Evolutionary conservation across 2,113 vertebrate species (phyloP).

Genomic region (Ictidomys tridecemlineatus): DNA sequence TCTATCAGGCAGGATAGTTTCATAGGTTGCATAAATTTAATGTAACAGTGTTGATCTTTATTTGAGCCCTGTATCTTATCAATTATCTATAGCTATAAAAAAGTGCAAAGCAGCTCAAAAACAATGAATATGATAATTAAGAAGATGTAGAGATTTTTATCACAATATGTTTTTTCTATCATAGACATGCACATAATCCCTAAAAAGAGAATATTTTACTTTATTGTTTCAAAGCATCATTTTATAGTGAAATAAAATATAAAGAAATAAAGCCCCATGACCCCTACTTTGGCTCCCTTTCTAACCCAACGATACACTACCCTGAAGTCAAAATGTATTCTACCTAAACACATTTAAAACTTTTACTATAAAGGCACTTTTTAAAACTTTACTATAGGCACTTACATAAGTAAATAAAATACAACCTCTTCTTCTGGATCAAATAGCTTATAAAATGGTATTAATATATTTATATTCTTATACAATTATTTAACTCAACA

Average conservation of each 20-base stretch:
- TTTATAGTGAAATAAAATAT: slow-evolving; percentile 42
- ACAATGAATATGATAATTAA: not conserved
- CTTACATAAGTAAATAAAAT: not conserved
- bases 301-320: not conserved
- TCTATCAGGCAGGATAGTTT: not conserved
- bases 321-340: not conserved
- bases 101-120: not conserved
- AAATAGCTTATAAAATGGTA: not conserved
- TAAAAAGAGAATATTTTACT: slow-evolving; percentile 15
- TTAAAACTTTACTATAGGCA: too few relatives aligned
- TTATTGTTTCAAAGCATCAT: slow-evolving; percentile 8
- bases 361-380: not conserved
- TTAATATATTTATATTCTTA: not conserved
- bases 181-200: not conserved
- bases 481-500: not conserved
- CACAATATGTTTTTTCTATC: not conserved
- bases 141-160: not conserved
- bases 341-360: not conserved
- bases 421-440: not conserved
- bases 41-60: slow-evolving; percentile 11
- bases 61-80: not conserved
- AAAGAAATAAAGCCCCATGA: not conserved
- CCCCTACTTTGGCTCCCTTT: not conserved
- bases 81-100: slow-evolving; percentile 42
- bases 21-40: slow-evolving; percentile 37